These are phyloP conservation scores for Cynopterus sphinx DNA, from an alignment of 2,797 vertebrate species.

Conservation along the genomic window DNA sequence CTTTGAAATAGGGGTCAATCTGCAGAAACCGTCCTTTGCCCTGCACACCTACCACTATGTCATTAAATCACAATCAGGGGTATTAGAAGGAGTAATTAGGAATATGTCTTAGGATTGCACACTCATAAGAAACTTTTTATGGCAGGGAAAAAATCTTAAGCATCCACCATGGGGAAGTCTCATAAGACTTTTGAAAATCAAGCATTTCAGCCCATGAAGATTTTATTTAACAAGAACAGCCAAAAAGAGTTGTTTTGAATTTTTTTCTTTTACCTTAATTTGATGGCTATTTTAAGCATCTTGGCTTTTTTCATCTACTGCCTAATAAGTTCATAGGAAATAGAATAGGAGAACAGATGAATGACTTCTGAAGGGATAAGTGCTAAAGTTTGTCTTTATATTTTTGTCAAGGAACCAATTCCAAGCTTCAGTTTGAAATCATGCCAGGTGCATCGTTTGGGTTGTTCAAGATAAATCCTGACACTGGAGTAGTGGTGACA, in stretches of 20 bases:
- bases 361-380: background rate
- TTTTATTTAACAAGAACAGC: conserved; percentile 40
- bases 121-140: conserved; percentile 71
- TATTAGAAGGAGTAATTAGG: conserved; percentile 68
- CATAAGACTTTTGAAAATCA: conserved; percentile 68
- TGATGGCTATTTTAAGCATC: conserved; percentile 10
- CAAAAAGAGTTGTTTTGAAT: background rate
- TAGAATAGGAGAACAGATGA: background rate
- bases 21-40: background rate
- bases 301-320: background rate
- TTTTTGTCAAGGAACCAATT: conserved; percentile 84
- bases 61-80: conserved; percentile 57
- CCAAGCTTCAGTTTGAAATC: conserved; percentile 86
- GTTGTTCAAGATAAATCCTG: conserved; percentile 90
- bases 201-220: conserved; percentile 25
- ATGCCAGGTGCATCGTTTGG: conserved; percentile 89
- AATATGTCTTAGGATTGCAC: conserved; percentile 50
- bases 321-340: background rate
- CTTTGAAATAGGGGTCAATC: background rate
- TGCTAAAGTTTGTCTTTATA: conserved; percentile 12
- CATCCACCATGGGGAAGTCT: conserved; percentile 66
- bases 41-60: conserved; percentile 42
- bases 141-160: conserved; percentile 67
- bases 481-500: conserved; percentile 90
- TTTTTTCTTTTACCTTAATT: conserved; percentile 11